These are phyloP conservation scores for Meleagris gallopavo DNA, from an alignment of 2,113 vertebrate species.

Conservation along the genomic window DNA sequence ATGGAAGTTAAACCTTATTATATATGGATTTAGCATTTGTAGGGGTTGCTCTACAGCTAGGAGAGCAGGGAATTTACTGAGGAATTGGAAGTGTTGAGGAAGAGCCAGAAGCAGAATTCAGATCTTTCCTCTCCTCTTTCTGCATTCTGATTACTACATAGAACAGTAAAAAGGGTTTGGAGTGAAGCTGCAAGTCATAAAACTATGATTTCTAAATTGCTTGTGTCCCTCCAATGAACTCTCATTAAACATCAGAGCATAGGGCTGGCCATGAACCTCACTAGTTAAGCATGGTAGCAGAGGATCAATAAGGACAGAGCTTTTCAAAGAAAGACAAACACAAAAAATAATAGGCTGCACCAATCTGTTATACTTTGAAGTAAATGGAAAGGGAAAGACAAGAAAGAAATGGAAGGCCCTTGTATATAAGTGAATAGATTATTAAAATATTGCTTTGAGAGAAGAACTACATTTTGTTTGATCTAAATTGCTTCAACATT, in stretches of 20 bases:
- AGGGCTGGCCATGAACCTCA: background rate
- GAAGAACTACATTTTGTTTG: background rate
- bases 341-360: background rate
- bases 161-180: background rate
- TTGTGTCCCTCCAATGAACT: background rate
- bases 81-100: fast-evolving
- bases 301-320: background rate
- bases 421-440: background rate
- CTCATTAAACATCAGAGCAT: background rate
- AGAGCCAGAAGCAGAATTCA: background rate
- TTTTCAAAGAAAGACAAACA: background rate
- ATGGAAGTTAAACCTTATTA: background rate
- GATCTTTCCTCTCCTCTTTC: background rate
- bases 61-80: background rate
- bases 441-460: background rate
- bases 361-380: conserved; percentile 21
- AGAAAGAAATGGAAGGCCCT: background rate
- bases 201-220: background rate
- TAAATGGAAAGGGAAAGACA: background rate
- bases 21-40: background rate
- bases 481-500: conserved; percentile 1
- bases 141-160: background rate
- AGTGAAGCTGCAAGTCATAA: background rate
- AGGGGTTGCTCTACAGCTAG: background rate
- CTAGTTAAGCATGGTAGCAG: background rate